These are phyloP conservation scores for Agonopterix subpropinquella DNA, from an alignment of 2,888 invertebrate genomes.

Conservation along the genomic window DNA sequence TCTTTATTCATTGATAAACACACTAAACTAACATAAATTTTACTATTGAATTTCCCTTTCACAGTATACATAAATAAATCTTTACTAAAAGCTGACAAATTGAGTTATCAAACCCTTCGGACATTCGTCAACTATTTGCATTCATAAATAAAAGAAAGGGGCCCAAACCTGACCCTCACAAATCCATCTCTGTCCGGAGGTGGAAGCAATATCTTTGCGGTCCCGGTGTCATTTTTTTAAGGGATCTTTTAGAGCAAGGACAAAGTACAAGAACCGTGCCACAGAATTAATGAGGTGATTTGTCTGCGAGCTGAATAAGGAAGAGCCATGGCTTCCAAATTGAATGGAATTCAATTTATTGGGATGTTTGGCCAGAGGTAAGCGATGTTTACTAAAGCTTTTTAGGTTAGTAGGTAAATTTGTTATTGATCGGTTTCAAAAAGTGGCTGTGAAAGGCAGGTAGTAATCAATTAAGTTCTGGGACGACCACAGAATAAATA, in stretches of 20 bases:
- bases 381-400: conserved; percentile 32
- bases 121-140: too few relatives aligned
- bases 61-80: too few relatives aligned
- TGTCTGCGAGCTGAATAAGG: conserved; percentile 34
- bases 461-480: background rate
- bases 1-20: too few relatives aligned
- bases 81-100: too few relatives aligned
- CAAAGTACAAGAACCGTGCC: conserved; percentile 37
- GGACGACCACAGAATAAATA: too few relatives aligned
- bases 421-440: background rate
- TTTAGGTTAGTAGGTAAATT: conserved; percentile 10
- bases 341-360: conserved; percentile 48
- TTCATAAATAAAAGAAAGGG: too few relatives aligned
- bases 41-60: too few relatives aligned
- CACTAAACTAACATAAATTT: too few relatives aligned
- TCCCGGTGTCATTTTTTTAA: conserved; percentile 28
- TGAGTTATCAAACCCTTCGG: too few relatives aligned
- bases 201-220: conserved; percentile 14
- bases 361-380: conserved; percentile 17
- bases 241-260: conserved; percentile 26
- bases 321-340: conserved; percentile 39
- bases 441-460: background rate
- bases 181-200: background rate
- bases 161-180: too few relatives aligned
- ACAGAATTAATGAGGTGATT: conserved; percentile 58